phyloP scores from a whole-genome alignment of 1,140 invertebrate genomes.

The Streblospio benedicti region DNA sequence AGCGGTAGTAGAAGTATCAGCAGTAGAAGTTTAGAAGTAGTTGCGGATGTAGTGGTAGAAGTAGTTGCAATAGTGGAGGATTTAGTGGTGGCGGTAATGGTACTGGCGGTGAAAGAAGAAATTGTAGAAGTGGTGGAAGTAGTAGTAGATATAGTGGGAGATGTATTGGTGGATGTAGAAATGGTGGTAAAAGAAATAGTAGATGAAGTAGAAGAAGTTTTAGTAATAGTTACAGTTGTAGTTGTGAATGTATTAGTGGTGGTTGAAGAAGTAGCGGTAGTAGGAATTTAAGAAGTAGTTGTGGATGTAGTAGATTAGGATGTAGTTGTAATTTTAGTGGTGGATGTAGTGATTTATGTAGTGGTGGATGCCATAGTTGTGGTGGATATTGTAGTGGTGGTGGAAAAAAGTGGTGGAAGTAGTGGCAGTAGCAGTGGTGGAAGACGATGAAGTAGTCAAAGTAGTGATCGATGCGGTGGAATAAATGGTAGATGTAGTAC shows the following conservation, averaged over 20 bases:
- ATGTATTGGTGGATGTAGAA: not conserved
- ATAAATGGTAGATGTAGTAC: not conserved
- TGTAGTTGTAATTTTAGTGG: not conserved
- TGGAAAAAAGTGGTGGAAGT: not conserved
- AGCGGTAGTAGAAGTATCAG: not conserved
- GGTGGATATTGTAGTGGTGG: not conserved
- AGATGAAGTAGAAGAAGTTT: not conserved
- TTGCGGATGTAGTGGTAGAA: not conserved
- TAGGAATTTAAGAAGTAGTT: not conserved
- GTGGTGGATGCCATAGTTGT: not conserved
- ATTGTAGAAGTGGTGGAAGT: constrained; percentile 1
- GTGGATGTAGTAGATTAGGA: not conserved
- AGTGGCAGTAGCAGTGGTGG: not conserved
- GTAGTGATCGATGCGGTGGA: not conserved
- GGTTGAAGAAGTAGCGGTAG: no score
- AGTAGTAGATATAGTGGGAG: constrained; percentile 3
- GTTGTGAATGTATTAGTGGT: no score
- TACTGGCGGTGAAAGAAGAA: not conserved
- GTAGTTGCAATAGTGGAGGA: not conserved
- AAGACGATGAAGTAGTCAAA: not conserved
- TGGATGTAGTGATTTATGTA: not conserved
- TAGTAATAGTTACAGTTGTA: not conserved
- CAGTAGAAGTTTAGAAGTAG: not conserved
- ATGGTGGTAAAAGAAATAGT: no score
- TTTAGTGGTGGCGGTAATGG: not conserved